Base-by-base conservation (phyloP, 64 coral and sea anemone genomes). In the Stichodactyla mertensii region DNA sequence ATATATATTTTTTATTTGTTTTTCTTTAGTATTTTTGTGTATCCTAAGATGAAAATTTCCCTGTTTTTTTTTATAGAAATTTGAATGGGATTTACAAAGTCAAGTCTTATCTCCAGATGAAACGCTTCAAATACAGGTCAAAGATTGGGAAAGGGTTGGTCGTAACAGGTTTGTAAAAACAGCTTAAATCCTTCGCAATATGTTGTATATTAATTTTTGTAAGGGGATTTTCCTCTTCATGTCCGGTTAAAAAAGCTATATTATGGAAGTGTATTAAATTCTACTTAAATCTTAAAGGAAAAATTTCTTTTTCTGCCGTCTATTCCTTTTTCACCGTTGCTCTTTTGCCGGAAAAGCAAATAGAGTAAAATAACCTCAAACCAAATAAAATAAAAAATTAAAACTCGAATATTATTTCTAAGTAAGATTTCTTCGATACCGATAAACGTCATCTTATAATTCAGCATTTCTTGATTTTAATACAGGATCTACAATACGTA, bases 111-210 rank as follows among this genome's bases (percentile, higher is more conserved):
- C 93, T 10, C 90, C 88, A 62, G 93, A 87, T 12, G 97, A 99
- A 86, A 91, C 61, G 55, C 86, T 99, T 18, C 45, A 94, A 9
- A 89, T 99, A 4, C 86, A 92, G 26, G 97, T 99, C 62, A 99
- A 99, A 92, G 97, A 99, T 70, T 99, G 97, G 97, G 97, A 99
- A 82, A 88, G 97, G 77, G 87, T 99, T 31, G 97, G 97, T 19
- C 85, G 97, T 55, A 99, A 99, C 64, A 87, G 97, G 97, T 92
- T 55, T 79, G 87, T 86, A 23, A 45, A 1, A 15, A 57, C 0
- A 52, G 10, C 10, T 23, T 74, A 74, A 74, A 74, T 23, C n/a
- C 36, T 23, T 23, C 26, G 10, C 12, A n/a, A 26, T 5, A 27
- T 28, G 8, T 13, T 74, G 69, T 23, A 26, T 71, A 28, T 71